phyloP scores from a whole-genome alignment of 2,113 vertebrate species.

The Catharus fuscescens region DNA sequence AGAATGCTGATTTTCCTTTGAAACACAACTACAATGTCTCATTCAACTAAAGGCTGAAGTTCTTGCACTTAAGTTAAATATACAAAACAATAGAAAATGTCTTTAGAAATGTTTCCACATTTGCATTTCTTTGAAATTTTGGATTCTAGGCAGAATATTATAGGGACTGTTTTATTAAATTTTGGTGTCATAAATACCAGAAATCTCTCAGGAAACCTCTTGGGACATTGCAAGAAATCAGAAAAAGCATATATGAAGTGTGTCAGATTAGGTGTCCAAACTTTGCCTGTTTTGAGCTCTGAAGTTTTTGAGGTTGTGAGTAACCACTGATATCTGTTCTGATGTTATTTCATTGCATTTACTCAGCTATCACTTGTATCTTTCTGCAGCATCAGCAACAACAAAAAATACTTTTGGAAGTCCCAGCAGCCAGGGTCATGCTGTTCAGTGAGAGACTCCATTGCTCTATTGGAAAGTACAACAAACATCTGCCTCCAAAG shows the following conservation, averaged over 20 bases:
- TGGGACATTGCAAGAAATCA: not conserved
- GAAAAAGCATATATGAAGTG: not conserved
- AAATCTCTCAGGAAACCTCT: not conserved
- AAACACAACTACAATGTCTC: not conserved
- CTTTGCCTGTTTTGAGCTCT: not conserved
- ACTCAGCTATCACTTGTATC: not conserved
- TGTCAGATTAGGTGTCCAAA: not conserved
- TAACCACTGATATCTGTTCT: not conserved
- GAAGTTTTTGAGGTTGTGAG: not conserved
- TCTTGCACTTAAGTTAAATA: not conserved
- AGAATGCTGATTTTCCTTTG: not conserved
- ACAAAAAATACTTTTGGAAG: not conserved
- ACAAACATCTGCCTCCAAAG: slow-evolving; percentile 18
- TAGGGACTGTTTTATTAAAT: not conserved
- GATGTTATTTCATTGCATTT: not conserved
- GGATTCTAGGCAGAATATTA: not conserved
- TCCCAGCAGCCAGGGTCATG: not conserved
- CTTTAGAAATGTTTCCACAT: not conserved
- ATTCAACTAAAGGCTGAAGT: not conserved
- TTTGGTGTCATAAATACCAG: not conserved
- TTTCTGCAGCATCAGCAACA: slow-evolving; percentile 23
- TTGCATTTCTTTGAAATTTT: not conserved
- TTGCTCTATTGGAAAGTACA: not conserved
- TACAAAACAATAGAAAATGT: not conserved
- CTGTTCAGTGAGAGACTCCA: not conserved